Base-by-base conservation (phyloP, 2,888 invertebrate genomes). In the Drosophila macrospina region DNA sequence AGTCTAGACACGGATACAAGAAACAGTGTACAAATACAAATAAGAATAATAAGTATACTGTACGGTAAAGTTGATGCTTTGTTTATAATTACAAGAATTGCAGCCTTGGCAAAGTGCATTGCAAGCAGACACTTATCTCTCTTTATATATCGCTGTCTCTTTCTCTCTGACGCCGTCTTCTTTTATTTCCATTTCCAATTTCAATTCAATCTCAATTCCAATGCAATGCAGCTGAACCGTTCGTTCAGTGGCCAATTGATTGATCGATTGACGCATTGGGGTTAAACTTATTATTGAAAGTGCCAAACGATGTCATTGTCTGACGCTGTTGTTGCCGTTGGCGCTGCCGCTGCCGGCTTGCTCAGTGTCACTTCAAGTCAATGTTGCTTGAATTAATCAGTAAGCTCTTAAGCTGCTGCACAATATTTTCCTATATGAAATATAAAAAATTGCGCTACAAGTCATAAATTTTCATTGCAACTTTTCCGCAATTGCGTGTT, bases 291-390 rank as follows among this genome's bases (percentile, higher is more conserved):
- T 83, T 83, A 20, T 20, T 20, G 20, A 20, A 81, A 83, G 67
- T 66, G 83, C 63, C 77, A 74, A 84, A 72, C 81, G 83, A 77
- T 86, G 83, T 84, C 86, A 81, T 79, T 84, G 81, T 60, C 85
- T 76, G 54, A n/a, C 8, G 30, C 10, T n/a, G 16, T 1, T 5
- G 28, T 10, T 47, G n/a, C 10, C 20, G 13, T n/a, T 37, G 44
- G 11, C 36, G 2, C 37, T 39, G 16, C 30, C 16, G 48, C 67
- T 60, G 5, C n/a, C n/a, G n/a, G n/a, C n/a, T n/a, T n/a, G n/a
- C 34, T 41, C 69, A 63, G 37, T 42, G 54, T 36, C 44, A 36
- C 44, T 52, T 8, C 8, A 41, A 41, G 41, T 20, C 26, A 32
- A 39, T 44, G 24, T 10, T 15, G 52, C 52, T 69, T 52, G 26